phyloP scores from a whole-genome alignment of 2,888 invertebrate species.

The Heliconius ethilla region DNA sequence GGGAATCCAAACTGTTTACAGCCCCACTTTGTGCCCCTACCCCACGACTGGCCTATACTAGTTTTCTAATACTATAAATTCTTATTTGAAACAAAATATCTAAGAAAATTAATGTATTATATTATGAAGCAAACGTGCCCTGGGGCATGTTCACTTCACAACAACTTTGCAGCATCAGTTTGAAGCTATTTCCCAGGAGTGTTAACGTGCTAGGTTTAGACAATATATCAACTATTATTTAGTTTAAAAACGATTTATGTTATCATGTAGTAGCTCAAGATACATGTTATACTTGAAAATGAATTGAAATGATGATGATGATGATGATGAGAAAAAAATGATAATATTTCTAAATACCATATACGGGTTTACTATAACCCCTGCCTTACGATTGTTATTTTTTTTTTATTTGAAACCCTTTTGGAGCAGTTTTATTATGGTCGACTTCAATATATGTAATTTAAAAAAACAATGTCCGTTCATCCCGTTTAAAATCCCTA shows the following conservation, averaged over 20 bases:
- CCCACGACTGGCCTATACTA: neutral
- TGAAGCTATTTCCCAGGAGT: constrained; percentile 34
- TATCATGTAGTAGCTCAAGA: neutral
- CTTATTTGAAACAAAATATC: constrained; percentile 6
- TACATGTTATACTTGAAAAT: neutral
- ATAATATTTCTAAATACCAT: too few species aligned
- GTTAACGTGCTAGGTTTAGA: constrained; percentile 23
- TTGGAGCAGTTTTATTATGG: neutral
- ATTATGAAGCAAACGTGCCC: constrained; percentile 39
- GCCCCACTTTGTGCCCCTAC: too few species aligned
- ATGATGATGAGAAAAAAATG: too few species aligned
- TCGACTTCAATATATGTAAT: neutral
- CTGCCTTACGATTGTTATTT: neutral
- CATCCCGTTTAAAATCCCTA: too few species aligned
- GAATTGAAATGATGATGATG: neutral
- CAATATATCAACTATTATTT: constrained; percentile 30
- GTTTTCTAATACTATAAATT: neutral
- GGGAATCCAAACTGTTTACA: too few species aligned
- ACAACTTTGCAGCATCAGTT: constrained; percentile 28
- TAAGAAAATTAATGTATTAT: constrained; percentile 41
- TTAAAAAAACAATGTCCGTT: too few species aligned
- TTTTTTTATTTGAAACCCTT: neutral
- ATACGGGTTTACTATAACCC: too few species aligned
- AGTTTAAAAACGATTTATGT: constrained; percentile 17
- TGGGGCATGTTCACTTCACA: constrained; percentile 33